Percentiles rank a stretch among this genome's conserved stretches.
Conservation (phyloP, 2,888 invertebrate species). For the Tanypteryx hageni region DNA sequence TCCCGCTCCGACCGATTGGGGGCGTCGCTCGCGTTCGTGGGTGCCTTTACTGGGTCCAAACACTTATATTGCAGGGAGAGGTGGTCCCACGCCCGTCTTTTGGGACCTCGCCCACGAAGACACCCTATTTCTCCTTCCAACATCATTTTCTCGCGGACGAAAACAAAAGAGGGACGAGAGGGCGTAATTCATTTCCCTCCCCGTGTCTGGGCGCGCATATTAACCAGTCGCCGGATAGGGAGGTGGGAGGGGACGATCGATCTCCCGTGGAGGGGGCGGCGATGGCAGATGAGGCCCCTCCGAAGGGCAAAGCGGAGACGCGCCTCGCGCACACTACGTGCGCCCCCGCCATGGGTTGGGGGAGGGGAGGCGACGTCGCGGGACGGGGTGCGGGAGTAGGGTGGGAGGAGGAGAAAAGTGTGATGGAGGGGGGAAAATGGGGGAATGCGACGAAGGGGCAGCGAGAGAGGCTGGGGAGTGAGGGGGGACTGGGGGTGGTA, state of each 20-base stretch:
- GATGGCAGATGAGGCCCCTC: not conserved
- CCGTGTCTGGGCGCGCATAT: slow-evolving; percentile 13
- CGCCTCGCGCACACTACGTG: not conserved
- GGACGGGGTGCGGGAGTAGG: not conserved
- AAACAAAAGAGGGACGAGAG: not conserved
- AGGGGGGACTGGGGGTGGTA: too few relatives aligned
- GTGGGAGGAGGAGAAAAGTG: not conserved
- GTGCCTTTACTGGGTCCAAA: not conserved
- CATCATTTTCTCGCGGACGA: not conserved
- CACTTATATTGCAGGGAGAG: not conserved
- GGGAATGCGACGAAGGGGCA: not conserved
- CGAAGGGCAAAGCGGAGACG: too few relatives aligned
- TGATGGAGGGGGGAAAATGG: not conserved
- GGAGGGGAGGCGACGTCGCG: not conserved
- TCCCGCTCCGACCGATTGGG: not conserved
- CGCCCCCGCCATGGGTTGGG: not conserved
- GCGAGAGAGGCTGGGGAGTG: not conserved
- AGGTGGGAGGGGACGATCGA: not conserved
- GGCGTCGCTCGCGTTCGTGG: not conserved
- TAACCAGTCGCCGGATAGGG: not conserved
- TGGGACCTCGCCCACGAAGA: not conserved
- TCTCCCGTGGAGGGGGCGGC: not conserved
- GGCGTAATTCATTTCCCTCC: slow-evolving; percentile 13
- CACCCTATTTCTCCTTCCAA: not conserved
- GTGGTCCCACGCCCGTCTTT: not conserved